Percentiles rank a stretch among this genome's conserved stretches.
phyloP scores from a whole-genome alignment of 1,140 invertebrate species.

The Temnothorax curvispinosus region DNA sequence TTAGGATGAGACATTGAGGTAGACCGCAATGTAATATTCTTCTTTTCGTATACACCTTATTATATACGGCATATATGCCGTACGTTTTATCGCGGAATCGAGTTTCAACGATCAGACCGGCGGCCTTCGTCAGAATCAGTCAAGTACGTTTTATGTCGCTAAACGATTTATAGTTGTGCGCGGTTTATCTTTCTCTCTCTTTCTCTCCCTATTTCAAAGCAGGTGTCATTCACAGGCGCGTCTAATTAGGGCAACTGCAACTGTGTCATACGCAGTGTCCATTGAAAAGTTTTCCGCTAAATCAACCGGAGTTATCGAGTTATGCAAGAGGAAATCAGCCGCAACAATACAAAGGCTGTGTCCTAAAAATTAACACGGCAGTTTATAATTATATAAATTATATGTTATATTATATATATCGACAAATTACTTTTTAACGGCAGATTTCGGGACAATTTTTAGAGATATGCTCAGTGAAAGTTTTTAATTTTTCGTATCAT shows the following conservation, averaged over 20 bases:
- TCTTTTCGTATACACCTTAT: neutral
- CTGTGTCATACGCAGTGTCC: neutral
- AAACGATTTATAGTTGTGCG: constrained; percentile 27
- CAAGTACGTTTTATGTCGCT: constrained; percentile 17
- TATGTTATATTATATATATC: neutral
- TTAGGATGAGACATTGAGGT: neutral
- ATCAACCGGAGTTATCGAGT: neutral
- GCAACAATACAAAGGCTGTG: neutral
- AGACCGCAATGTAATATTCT: neutral
- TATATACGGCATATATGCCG: neutral
- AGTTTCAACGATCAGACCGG: neutral
- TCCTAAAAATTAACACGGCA: neutral
- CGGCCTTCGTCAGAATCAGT: neutral
- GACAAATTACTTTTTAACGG: neutral
- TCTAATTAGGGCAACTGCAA: constrained; percentile 34
- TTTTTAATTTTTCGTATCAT: neutral
- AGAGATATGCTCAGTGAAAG: neutral
- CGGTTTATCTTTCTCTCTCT: neutral
- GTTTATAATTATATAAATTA: neutral
- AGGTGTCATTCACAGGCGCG: constrained; percentile 25
- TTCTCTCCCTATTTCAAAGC: neutral
- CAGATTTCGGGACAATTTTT: neutral
- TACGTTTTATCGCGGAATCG: neutral
- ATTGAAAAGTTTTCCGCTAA: neutral
- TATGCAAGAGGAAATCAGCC: neutral